A percentile compares a stretch with the other conserved stretches of the same genome.
Conservation (phyloP, 2,888 invertebrate species). For the Brassicogethes aeneus region DNA sequence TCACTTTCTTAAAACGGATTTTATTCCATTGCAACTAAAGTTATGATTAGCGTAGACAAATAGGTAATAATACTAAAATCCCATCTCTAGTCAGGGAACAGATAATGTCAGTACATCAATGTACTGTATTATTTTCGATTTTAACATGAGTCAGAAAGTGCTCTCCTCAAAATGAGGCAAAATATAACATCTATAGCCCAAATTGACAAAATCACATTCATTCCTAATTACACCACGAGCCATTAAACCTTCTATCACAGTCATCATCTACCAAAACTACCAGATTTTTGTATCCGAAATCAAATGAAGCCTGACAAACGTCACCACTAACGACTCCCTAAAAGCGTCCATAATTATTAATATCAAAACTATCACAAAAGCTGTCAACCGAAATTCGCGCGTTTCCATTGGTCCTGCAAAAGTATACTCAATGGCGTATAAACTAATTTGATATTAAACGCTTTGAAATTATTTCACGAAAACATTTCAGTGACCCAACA, state of each 20-base stretch:
- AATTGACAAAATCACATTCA: no score
- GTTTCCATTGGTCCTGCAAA: slow-evolving; percentile 17
- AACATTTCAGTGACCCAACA: slow-evolving; percentile 18
- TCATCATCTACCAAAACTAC: slow-evolving; percentile 11
- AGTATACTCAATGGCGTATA: slow-evolving; percentile 34
- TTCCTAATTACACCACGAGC: background rate
- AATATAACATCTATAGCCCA: no score
- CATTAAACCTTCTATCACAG: slow-evolving; percentile 5
- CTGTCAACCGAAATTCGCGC: background rate
- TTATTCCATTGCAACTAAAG: no score
- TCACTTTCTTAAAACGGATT: no score
- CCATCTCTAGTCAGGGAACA: no score
- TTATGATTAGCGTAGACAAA: no score
- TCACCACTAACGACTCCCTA: slow-evolving; percentile 20
- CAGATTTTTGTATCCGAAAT: slow-evolving; percentile 11
- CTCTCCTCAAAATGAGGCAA: no score
- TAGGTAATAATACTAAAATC: no score
- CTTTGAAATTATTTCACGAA: slow-evolving; percentile 27
- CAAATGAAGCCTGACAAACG: slow-evolving; percentile 18
- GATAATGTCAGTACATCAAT: no score
- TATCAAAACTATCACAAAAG: slow-evolving; percentile 1
- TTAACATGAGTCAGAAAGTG: no score
- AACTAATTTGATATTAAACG: slow-evolving; percentile 41
- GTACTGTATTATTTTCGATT: no score
- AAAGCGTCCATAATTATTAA: slow-evolving; percentile 13